Evolutionary conservation across 2,797 vertebrate species (phyloP), one percentile per base, ranked within the genome.

Genomic region (Eulemur rubriventer): DNA sequence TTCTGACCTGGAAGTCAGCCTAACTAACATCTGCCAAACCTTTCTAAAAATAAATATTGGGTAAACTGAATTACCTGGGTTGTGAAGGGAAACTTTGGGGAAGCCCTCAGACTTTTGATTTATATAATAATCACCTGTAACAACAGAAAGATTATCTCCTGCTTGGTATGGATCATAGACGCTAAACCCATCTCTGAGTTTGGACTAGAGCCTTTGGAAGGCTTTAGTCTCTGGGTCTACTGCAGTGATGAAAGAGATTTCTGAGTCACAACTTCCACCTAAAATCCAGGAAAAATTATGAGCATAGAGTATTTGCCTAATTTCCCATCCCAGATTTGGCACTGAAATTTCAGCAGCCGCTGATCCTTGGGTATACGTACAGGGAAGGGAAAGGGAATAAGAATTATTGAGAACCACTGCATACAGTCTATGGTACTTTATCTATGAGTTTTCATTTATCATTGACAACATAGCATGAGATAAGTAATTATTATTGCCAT

Each of bases 111-210:
- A 95, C 59, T 84, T 82, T 86, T 81, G 84, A 88, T 88, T 97
- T 94, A 95, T 92, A 24, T 75, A 81, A 91, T 72, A 94, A 84
- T 98, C 96, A 93, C 93, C 96, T 97, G 93, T 88, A 94, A 97
- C 94, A 97, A 97, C 93, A 96, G 43, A 95, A 85, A 84, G 75
- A 93, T 84, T 85, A 38, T 94, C 93, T 96, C 75, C 89, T 24
- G 17, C 67, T 91, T 46, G 4, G 52, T 63, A 41, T 59, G 72
- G 75, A 50, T 78, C 70, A 65, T 26, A 94, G 75, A 59, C 26
- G 22, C n/a, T 33, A 96, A 94, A 52, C 63, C 30, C 18, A 41
- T 48, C 55, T 86, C 79, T 59, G 85, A 65, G 63, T 81, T 95
- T 72, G 80, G 12, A 95, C 75, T 86, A 89, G 80, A 86, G 65